Conservation (phyloP, 2,113 vertebrate genomes). For the Montifringilla adamsi region DNA sequence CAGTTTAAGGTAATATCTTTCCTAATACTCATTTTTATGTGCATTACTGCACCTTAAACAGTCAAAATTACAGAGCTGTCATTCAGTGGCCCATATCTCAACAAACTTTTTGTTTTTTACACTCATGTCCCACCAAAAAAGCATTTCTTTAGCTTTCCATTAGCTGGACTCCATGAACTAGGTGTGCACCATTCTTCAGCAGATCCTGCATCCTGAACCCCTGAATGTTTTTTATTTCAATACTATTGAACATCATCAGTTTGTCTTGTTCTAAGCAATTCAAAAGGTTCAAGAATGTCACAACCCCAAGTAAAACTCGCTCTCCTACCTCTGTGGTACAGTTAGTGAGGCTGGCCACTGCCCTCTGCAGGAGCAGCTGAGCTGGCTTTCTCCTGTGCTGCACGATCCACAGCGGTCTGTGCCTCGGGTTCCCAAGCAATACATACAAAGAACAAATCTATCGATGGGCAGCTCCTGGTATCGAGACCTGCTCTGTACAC, state of each 20-base stretch:
- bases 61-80: background rate
- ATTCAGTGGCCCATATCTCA: background rate
- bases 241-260: background rate
- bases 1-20: background rate
- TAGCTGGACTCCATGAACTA: background rate
- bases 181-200: background rate
- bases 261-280: background rate
- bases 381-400: background rate
- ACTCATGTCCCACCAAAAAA: background rate
- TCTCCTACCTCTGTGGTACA: background rate
- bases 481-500: rapidly evolving
- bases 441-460: rapidly evolving
- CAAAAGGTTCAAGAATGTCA: background rate
- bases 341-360: background rate
- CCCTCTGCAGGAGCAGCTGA: background rate
- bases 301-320: background rate
- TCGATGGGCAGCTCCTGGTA: background rate
- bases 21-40: rapidly evolving
- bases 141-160: background rate
- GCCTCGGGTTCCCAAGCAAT: background rate
- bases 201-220: background rate
- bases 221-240: background rate
- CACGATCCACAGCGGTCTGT: background rate
- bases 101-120: background rate
- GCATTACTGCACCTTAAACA: background rate